Base-by-base conservation (phyloP, 2,888 invertebrate genomes). In the Brachyptera putata region DNA sequence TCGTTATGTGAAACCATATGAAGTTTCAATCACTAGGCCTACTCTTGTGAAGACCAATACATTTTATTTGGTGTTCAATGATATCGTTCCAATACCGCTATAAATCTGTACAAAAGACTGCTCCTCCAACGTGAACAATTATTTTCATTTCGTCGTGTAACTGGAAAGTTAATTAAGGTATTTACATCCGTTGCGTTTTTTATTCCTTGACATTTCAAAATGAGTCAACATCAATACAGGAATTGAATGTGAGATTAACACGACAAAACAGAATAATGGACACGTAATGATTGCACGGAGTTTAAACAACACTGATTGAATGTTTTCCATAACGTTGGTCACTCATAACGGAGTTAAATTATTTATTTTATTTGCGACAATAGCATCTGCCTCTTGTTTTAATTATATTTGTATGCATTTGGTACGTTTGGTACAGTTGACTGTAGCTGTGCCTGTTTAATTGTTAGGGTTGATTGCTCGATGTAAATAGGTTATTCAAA, bases 401-500 rank as follows among this genome's bases (percentile, higher is more conserved):
- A 48, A 50, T 50, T 25, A n/a, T 24, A n/a, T 50, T 25, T 26
- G 49, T 25, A n/a, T 50, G 13, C 25, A 11, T 50, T n/a, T 24
- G n/a, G 49, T 50, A 26, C 49, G 18, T 16, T n/a, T 3, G 14
- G 21, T 14, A 43, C 11, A 43, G 16, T 30, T 18, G 4, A 21
- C 21, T 4, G 21, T 4, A 21, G 14, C 11, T 43, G 21, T 43
- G 11, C 34, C 11, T 5, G 5, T 5, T 30, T 9, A 14, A 18
- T 18, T 50, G 26, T 25, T 3, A 13, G 30, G 14, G 1, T 30
- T 16, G 30, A 5, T 24, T 26, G 26, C 16, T 50, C 49, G 16
- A 16, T 16, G 16, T 26, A 50, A 50, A 50, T 26, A 26, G 49
- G 49, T 50, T 50, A 50, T 50, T 26, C 30, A 9, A 26, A 50